phyloP scores from a whole-genome alignment of 2,797 vertebrate species.

The Mormyrops boulengeri region DNA sequence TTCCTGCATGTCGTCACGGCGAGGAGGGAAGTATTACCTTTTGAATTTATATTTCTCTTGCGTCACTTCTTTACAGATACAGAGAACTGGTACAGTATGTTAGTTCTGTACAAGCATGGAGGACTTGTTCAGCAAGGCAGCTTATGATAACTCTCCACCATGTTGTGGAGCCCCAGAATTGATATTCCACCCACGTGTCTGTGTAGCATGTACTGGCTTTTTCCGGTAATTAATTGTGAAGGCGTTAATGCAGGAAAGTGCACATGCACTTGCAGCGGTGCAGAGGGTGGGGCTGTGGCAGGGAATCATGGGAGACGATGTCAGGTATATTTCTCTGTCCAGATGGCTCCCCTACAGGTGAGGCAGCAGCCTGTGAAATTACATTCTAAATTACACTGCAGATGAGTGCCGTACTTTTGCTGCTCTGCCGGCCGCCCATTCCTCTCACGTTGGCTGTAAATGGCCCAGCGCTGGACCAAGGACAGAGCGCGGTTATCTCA shows the following conservation, averaged over 20 bases:
- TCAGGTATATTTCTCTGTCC: conserved; percentile 63
- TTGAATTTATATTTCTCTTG: neutral
- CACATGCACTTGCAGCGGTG: conserved; percentile 19
- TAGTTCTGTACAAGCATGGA: neutral
- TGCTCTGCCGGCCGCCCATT: conserved; percentile 21
- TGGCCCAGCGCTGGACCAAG: conserved; percentile 44
- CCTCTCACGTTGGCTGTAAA: conserved; percentile 51
- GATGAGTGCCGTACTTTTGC: conserved; percentile 43
- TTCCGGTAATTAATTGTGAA: conserved; percentile 56
- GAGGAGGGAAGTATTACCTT: neutral
- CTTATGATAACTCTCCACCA: conserved; percentile 22
- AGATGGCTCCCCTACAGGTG: conserved; percentile 74
- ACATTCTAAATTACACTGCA: conserved; percentile 73
- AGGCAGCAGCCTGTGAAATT: conserved; percentile 90
- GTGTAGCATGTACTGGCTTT: conserved; percentile 32
- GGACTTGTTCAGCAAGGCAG: neutral
- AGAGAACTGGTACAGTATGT: neutral
- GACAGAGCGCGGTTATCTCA: conserved; percentile 33
- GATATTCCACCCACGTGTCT: conserved; percentile 38
- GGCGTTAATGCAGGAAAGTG: conserved; percentile 22
- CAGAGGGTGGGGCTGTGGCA: conserved; percentile 36
- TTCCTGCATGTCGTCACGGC: neutral
- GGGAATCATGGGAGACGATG: conserved; percentile 47
- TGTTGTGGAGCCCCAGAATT: conserved; percentile 17
- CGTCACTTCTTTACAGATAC: neutral